Conservation (phyloP, 2,888 invertebrate genomes). For the Timema podura region DNA sequence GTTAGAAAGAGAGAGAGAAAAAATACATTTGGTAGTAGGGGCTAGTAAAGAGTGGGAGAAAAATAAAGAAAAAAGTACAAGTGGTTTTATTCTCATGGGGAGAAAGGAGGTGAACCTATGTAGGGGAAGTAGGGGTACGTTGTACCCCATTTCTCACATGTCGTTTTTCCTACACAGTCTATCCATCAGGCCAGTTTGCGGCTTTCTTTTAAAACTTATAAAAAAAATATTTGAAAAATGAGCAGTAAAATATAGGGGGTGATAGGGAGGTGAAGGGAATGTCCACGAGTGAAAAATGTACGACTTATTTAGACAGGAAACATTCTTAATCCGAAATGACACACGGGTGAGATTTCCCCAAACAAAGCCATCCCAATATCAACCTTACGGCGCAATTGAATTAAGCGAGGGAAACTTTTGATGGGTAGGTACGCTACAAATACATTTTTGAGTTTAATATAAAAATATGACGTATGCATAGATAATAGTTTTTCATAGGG, state of each 20-base stretch:
- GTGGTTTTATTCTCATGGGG: slow-evolving; percentile 10
- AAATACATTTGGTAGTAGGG: slow-evolving; percentile 10
- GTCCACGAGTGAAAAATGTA: slow-evolving; percentile 5
- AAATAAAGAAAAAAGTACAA: slow-evolving; percentile 15
- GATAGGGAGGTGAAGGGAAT: too few relatives aligned
- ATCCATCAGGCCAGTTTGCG: slow-evolving; percentile 27
- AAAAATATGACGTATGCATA: too few relatives aligned
- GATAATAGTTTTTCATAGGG: too few relatives aligned
- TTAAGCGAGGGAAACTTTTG: neutral
- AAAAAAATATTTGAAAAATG: neutral
- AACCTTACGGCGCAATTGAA: neutral
- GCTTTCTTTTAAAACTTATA: slow-evolving; percentile 24
- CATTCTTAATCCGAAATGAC: slow-evolving; percentile 14
- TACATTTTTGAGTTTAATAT: too few relatives aligned
- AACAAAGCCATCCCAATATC: slow-evolving; percentile 1
- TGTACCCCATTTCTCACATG: slow-evolving; percentile 28
- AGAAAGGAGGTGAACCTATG: slow-evolving; percentile 35
- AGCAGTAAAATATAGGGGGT: neutral
- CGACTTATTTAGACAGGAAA: slow-evolving; percentile 16
- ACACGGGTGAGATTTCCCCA: neutral
- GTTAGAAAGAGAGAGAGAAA: slow-evolving; percentile 40
- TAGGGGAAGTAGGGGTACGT: slow-evolving; percentile 30
- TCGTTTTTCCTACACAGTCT: slow-evolving; percentile 27
- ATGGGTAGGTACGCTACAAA: too few relatives aligned
- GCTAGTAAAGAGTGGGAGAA: slow-evolving; percentile 33